These are phyloP conservation scores for Azemiops feae DNA, from an alignment of 2,113 vertebrate genomes.

Conservation along the genomic window DNA sequence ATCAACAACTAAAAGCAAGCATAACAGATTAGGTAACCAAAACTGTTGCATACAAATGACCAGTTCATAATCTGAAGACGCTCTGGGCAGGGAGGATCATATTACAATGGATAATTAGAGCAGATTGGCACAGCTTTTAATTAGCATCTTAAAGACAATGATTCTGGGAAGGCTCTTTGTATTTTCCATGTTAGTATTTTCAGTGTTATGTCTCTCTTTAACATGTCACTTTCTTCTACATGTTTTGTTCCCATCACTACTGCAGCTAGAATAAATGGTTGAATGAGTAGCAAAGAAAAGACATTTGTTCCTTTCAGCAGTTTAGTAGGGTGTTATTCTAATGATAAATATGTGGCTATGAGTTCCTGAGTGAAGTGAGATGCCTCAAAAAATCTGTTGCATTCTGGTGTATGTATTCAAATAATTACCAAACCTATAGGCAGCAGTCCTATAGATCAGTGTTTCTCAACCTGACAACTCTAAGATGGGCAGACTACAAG, in stretches of 20 bases:
- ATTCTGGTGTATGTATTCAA: background rate
- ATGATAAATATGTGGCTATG: background rate
- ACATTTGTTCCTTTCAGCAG: background rate
- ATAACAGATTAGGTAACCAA: constrained; percentile 55
- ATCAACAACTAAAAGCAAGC: constrained; percentile 60
- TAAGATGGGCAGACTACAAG: background rate
- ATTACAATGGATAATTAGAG: constrained; percentile 6
- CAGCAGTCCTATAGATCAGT: background rate
- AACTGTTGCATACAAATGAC: constrained; percentile 33
- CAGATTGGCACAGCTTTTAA: background rate
- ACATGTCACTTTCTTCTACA: background rate
- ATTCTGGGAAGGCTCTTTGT: background rate
- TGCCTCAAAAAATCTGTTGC: background rate
- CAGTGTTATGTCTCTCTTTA: background rate
- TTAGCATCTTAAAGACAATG: background rate
- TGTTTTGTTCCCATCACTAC: background rate
- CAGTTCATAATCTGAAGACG: background rate
- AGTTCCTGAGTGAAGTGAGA: background rate
- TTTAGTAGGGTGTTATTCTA: background rate
- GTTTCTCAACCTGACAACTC: background rate
- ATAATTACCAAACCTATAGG: background rate
- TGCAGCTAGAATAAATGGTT: background rate
- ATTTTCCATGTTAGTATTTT: background rate
- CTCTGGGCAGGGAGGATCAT: constrained; percentile 16
- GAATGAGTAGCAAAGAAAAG: background rate